Conservation (phyloP, 2,888 invertebrate genomes). For the Hoplodrina blanda region DNA sequence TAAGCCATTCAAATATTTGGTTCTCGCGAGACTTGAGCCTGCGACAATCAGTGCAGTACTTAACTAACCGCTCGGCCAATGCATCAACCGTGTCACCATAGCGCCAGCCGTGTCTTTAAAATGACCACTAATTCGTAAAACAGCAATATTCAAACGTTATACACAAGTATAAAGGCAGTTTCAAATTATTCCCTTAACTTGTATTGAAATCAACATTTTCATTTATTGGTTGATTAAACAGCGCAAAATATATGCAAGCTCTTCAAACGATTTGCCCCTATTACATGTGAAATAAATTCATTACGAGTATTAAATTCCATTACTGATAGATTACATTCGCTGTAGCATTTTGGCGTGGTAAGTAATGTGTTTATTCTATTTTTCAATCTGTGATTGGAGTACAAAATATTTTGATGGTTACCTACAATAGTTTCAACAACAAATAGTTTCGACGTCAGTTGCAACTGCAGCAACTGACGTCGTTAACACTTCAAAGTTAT, state of each 20-base stretch:
- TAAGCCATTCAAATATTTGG: too few relatives aligned
- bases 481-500: too few relatives aligned
- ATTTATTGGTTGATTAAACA: constrained; percentile 43
- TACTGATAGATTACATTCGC: background rate
- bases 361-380: background rate
- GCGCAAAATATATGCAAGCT: constrained; percentile 18
- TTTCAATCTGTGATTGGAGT: background rate
- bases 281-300: constrained; percentile 31
- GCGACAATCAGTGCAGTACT: too few relatives aligned
- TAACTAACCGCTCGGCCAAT: too few relatives aligned
- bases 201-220: constrained; percentile 32
- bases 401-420: background rate
- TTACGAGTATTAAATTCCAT: constrained; percentile 8
- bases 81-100: too few relatives aligned
- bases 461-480: too few relatives aligned
- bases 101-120: background rate
- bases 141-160: constrained; percentile 1
- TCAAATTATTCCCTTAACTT: constrained; percentile 13
- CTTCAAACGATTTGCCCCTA: constrained; percentile 33
- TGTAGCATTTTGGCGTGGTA: constrained; percentile 4
- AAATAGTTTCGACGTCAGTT: too few relatives aligned
- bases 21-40: too few relatives aligned
- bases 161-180: constrained; percentile 18
- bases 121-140: too few relatives aligned
- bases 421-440: too few relatives aligned